Evolutionary conservation across 2,888 invertebrate genomes (phyloP).

Genomic region (Ophioninae sp.): DNA sequence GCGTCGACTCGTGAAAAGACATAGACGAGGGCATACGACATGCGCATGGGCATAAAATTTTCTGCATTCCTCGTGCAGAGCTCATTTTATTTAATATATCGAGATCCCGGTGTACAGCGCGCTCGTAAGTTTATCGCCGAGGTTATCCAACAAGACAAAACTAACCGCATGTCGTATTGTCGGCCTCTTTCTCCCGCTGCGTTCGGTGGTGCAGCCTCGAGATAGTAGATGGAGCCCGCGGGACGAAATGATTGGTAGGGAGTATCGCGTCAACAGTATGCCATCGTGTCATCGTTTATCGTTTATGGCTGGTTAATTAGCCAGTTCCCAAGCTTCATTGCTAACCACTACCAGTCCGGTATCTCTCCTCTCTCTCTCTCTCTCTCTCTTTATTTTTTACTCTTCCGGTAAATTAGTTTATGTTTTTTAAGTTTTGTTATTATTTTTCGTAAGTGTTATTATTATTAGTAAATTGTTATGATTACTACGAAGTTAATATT

Average conservation of each 20-base stretch:
- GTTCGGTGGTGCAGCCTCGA: constrained; percentile 3
- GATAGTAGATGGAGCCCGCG: constrained; percentile 1
- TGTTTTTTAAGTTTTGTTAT: too few species aligned
- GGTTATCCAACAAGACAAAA: constrained; percentile 80
- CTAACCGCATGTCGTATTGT: constrained; percentile 77
- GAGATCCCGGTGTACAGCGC: constrained; percentile 42
- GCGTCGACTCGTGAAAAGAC: constrained; percentile 4
- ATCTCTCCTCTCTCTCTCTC: constrained; percentile 3
- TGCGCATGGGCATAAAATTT: background rate
- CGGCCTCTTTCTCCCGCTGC: constrained; percentile 43
- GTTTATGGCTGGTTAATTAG: constrained; percentile 80
- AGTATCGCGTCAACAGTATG: constrained; percentile 73
- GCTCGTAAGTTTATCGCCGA: constrained; percentile 74
- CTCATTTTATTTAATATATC: constrained; percentile 53
- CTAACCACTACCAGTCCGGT: constrained; percentile 59
- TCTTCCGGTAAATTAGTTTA: too few species aligned
- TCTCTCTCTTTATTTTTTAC: too few species aligned
- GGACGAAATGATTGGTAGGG: constrained; percentile 7
- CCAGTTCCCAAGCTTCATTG: constrained; percentile 72
- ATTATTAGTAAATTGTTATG: too few species aligned
- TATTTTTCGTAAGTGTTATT: too few species aligned
- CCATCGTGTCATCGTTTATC: constrained; percentile 77
- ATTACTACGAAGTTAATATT: too few species aligned
- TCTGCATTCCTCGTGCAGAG: constrained; percentile 13
- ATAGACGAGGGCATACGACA: background rate